Evolutionary conservation across 2,113 vertebrate species (phyloP), one percentile per base, ranked within the genome.

Genomic region (Psilopogon haemacephalus): DNA sequence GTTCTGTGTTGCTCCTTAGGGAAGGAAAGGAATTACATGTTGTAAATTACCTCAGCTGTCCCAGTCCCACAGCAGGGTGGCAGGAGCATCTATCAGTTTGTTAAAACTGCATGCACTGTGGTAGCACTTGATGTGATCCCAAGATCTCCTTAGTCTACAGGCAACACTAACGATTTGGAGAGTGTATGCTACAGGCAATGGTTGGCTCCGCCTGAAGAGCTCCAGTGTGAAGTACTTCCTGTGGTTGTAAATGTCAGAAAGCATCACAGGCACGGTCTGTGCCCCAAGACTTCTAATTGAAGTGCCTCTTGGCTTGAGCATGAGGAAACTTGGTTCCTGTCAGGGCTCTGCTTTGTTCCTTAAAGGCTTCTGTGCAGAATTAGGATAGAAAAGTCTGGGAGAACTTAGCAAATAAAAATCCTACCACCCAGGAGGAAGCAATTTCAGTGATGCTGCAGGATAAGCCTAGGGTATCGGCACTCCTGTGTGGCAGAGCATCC

Each of bases 91-190:
- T 55, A 27, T 23, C 27, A 3, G 11, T 59, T 48, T 20, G 38
- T 15, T 33, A 17, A 16, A 2, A 1, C 33, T 3, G 6, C 1
- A 1, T 50, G 23, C 23, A 26, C 48, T 50, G 48, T 27, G 10
- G 56, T 13, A 33, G 64, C 6, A 5, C 42, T 23, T 19, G 13
- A 32, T 44, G 54, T 1, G 1, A 44, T 32, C 54, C 33, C 12
- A 5, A 24, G 30, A 21, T 30, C 50, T 69, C 24, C 0, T 27
- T 5, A 32, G 58, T 28, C 46, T 35, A 1, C 23, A 55, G 48
- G 38, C 44, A 82, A 9, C 20, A 2, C 32, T 26, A 40, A 1
- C 15, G 30, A 18, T 69, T 27, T 0, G 2, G 11, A 24, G 63
- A 88, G 38, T 0, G 4, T 60, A 38, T 50, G 35, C 68, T 72